These are phyloP conservation scores for Pentalonia nigronervosa DNA, from an alignment of 1,140 invertebrate genomes.

Conservation along the genomic window DNA sequence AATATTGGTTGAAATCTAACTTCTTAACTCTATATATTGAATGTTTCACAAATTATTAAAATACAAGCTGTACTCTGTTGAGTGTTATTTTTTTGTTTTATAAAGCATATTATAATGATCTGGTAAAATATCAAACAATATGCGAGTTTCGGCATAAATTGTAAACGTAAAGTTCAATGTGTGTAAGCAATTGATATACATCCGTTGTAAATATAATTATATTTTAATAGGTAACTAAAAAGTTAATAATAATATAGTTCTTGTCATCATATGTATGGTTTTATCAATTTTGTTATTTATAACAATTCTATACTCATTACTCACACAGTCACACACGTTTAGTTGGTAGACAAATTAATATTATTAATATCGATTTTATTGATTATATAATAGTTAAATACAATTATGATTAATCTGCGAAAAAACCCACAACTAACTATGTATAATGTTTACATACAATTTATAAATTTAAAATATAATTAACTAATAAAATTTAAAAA, in stretches of 20 bases:
- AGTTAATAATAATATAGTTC: not conserved
- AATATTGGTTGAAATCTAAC: too few relatives aligned
- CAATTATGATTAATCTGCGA: not conserved
- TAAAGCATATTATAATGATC: not conserved
- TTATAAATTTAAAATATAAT: conserved; percentile 37
- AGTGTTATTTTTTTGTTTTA: not conserved
- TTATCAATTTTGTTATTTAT: too few relatives aligned
- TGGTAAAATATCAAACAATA: not conserved
- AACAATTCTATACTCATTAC: not conserved
- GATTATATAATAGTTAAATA: conserved; percentile 15
- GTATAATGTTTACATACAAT: conserved; percentile 20
- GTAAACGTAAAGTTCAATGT: not conserved
- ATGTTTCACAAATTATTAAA: not conserved
- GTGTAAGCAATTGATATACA: not conserved
- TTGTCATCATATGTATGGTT: not conserved
- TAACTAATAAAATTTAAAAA: conserved; percentile 36
- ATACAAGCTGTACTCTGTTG: not conserved
- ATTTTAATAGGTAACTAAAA: not conserved
- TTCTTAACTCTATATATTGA: too few relatives aligned
- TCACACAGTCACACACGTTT: not conserved
- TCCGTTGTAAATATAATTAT: not conserved
- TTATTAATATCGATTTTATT: conserved; percentile 23
- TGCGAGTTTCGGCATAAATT: not conserved
- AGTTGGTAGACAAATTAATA: not conserved
- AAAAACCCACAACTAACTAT: conserved; percentile 15